phyloP scores from a whole-genome alignment of 2,113 vertebrate genomes.

The Oncorhynchus tshawytscha region DNA sequence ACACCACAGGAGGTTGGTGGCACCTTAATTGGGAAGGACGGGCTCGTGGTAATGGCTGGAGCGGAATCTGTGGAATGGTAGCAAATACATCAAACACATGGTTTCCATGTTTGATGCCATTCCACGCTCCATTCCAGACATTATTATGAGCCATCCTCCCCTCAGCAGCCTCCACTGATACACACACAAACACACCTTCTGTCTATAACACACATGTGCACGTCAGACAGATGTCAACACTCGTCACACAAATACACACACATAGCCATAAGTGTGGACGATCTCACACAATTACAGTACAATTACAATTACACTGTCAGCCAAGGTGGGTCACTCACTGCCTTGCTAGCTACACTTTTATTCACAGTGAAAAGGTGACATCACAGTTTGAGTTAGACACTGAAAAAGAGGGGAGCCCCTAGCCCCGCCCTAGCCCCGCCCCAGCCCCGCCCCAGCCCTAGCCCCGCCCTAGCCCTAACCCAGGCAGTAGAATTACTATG shows the following conservation, averaged over 20 bases:
- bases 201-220: neutral
- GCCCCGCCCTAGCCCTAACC: neutral
- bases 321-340: too few relatives aligned
- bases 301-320: too few relatives aligned
- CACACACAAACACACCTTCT: neutral
- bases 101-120: too few relatives aligned
- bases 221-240: neutral
- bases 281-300: too few relatives aligned
- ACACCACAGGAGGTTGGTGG: slow-evolving; percentile 5
- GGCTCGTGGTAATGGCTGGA: too few relatives aligned
- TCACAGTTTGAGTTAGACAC: slow-evolving; percentile 13
- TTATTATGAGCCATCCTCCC: too few relatives aligned
- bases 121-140: too few relatives aligned
- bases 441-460: too few relatives aligned
- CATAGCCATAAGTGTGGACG: neutral
- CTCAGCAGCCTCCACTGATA: neutral
- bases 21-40: neutral
- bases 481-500: slow-evolving; percentile 17
- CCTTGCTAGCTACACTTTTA: neutral
- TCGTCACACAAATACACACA: slow-evolving; percentile 2
- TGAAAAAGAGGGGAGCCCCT: neutral
- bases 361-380: slow-evolving; percentile 22
- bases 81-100: too few relatives aligned
- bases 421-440: too few relatives aligned
- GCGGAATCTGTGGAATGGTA: too few relatives aligned